These are phyloP conservation scores for Salvelinus fontinalis DNA, from an alignment of 2,113 vertebrate genomes.

Conservation along the genomic window DNA sequence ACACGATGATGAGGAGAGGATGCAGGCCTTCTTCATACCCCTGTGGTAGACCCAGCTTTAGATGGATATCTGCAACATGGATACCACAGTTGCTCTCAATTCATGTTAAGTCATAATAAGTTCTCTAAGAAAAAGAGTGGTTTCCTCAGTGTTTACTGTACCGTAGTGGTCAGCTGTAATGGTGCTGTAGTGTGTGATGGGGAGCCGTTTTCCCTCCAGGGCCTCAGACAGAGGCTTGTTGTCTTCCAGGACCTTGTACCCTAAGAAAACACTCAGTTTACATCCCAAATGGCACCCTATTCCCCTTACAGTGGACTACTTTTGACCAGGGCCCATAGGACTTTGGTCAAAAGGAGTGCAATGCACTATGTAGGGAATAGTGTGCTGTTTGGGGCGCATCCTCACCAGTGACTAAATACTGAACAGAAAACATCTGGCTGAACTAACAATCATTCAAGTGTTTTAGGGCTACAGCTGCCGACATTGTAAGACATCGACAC, in stretches of 20 bases:
- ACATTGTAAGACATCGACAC: not conserved
- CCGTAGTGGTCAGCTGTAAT: slow-evolving; percentile 15
- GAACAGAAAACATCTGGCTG: not conserved
- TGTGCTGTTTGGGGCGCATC: no score
- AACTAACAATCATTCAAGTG: not conserved
- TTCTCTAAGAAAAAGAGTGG: not conserved
- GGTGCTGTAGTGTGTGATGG: slow-evolving; percentile 13
- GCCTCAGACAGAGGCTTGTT: slow-evolving; percentile 17
- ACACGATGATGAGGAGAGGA: not conserved
- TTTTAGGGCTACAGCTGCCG: not conserved
- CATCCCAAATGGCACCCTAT: no score
- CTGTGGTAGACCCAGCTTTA: not conserved
- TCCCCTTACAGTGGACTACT: no score
- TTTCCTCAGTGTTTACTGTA: not conserved
- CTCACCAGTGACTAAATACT: not conserved
- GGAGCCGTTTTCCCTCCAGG: slow-evolving; percentile 23
- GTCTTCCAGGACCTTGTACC: slow-evolving; percentile 19
- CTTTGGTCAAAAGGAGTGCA: no score
- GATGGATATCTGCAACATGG: not conserved
- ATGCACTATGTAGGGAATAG: no score
- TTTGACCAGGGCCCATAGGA: no score
- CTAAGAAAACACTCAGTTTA: not conserved
- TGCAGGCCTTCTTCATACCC: not conserved
- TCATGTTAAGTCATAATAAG: not conserved
- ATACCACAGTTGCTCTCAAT: not conserved